Percentiles rank a stretch among this genome's conserved stretches.
These are phyloP conservation scores for Belonocnema kinseyi DNA, from an alignment of 1,140 invertebrate species.

Conservation along the genomic window DNA sequence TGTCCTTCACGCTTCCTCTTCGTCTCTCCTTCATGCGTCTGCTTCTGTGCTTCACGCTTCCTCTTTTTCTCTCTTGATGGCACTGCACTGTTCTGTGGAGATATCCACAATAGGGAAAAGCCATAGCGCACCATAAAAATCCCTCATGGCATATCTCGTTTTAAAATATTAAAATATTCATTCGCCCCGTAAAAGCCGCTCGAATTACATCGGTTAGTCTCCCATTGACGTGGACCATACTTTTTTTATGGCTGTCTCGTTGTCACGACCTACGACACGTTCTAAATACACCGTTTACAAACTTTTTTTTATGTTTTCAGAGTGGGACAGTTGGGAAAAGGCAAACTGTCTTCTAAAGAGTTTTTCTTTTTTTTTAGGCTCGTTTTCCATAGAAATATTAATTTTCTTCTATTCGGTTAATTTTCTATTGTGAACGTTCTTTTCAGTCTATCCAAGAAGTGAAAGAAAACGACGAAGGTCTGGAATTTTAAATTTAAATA, in stretches of 20 bases:
- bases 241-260: constrained; percentile 55
- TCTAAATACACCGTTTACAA: constrained; percentile 61
- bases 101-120: constrained; percentile 73
- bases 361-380: no score
- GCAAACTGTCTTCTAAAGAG: not conserved
- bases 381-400: no score
- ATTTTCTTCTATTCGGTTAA: no score
- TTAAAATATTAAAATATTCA: constrained; percentile 76
- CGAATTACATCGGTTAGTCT: constrained; percentile 70
- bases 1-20: constrained; percentile 33
- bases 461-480: no score
- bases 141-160: constrained; percentile 76
- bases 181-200: constrained; percentile 67
- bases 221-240: constrained; percentile 63
- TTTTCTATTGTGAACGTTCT: no score
- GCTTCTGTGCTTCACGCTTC: constrained; percentile 41
- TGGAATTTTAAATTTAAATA: no score
- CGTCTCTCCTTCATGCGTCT: constrained; percentile 22
- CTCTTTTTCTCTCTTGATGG: constrained; percentile 38
- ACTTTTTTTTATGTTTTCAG: constrained; percentile 29
- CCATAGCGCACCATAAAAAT: constrained; percentile 79
- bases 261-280: constrained; percentile 70
- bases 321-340: not conserved
- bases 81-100: constrained; percentile 51
- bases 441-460: no score